Percentiles rank a stretch among this genome's conserved stretches.
These are phyloP conservation scores for Phataginus tricuspis DNA, from an alignment of 2,797 vertebrate genomes.

Conservation along the genomic window DNA sequence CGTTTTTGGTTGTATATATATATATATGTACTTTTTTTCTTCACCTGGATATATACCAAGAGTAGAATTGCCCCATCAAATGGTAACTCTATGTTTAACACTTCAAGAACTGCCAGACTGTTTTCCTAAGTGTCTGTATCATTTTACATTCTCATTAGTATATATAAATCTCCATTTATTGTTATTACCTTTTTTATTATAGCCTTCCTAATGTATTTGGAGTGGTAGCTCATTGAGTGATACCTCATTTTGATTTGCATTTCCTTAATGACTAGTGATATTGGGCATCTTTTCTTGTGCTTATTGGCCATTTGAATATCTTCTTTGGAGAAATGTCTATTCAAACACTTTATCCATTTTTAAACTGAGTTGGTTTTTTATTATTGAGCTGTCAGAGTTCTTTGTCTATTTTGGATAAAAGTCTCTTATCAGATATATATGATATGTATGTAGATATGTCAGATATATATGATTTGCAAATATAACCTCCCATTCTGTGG, in stretches of 20 bases:
- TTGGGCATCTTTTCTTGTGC: background rate
- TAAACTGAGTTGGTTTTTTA: background rate
- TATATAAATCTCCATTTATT: background rate
- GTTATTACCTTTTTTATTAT: background rate
- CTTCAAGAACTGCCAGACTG: background rate
- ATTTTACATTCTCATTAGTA: background rate
- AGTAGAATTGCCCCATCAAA: background rate
- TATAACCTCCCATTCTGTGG: background rate
- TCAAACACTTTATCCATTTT: background rate
- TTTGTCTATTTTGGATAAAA: background rate
- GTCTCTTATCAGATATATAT: background rate
- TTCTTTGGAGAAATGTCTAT: slow-evolving; percentile 20
- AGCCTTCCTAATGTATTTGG: background rate
- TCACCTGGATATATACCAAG: background rate
- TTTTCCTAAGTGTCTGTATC: background rate
- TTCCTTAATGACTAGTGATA: background rate
- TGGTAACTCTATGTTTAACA: background rate
- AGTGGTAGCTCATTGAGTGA: background rate
- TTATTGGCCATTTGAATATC: background rate
- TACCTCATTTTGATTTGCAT: background rate
- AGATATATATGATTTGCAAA: background rate
- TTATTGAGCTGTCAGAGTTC: background rate
- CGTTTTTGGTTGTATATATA: background rate
- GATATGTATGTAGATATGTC: background rate
- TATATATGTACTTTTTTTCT: background rate